phyloP scores from a whole-genome alignment of 2,797 vertebrate species.

The Arremon aurantiirostris region DNA sequence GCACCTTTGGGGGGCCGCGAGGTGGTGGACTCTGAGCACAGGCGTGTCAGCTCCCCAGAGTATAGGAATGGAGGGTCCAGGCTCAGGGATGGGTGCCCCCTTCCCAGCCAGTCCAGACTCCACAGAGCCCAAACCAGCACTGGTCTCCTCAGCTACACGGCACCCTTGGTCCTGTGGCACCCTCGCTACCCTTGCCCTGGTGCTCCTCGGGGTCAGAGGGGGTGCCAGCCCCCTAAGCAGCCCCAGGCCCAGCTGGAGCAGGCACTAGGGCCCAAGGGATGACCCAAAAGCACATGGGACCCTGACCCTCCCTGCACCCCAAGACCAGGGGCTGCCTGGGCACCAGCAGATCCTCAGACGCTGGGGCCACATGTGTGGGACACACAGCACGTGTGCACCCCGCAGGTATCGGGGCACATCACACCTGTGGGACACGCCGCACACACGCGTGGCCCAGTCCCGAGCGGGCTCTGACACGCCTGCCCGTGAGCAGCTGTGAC shows the following conservation, averaged over 20 bases:
- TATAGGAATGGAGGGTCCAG: neutral
- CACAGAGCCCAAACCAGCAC: neutral
- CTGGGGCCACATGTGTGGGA: accelerated
- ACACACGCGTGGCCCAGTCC: accelerated
- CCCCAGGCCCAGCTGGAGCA: neutral
- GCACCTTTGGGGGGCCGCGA: neutral
- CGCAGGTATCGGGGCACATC: neutral
- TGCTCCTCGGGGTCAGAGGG: neutral
- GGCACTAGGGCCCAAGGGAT: neutral
- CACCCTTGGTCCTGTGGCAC: no score
- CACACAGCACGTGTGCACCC: accelerated
- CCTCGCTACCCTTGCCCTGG: accelerated
- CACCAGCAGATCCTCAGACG: accelerated
- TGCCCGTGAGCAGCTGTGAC: accelerated
- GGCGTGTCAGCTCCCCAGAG: accelerated
- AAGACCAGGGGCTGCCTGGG: neutral
- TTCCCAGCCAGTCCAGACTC: neutral
- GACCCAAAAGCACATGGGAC: no score
- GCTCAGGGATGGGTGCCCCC: neutral
- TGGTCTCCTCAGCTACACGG: accelerated
- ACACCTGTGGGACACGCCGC: accelerated
- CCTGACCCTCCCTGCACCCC: accelerated
- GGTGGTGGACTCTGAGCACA: accelerated
- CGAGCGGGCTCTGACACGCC: accelerated
- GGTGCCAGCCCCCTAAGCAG: neutral